Evolutionary conservation across 92 coral and sea anemone species (phyloP), one percentile per base, ranked within the genome.

Genomic region (Phenganax marumi): DNA sequence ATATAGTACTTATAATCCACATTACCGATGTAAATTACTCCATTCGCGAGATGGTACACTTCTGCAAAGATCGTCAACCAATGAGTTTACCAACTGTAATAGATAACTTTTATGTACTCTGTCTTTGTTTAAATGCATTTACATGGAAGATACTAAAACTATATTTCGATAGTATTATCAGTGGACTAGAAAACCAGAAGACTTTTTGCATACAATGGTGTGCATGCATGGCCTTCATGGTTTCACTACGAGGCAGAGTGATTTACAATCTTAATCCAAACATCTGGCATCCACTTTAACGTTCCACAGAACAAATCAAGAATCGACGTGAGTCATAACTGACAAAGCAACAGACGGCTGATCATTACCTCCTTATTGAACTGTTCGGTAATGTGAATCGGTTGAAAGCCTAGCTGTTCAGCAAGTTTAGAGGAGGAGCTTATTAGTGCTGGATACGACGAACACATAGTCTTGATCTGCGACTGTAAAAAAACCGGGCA

Each of bases 21-120:
- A 46, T 19, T 75, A 90, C 92, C 89, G 81, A 26, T 80, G 79
- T n/a, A 77, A 65, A 24, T 68, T 26, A 79, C 77, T 86, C 93
- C 91, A 88, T 19, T 12, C 52, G 57, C 74, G 85, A 63, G 84
- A 86, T 52, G 74, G 68, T 33, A 75, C 50, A 24, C 49, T 33
- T 12, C 69, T 62, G 25, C 77, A 70, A 66, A 91, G 79, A 65
- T 94, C 98, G 61, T 55, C 85, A 21, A 93, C 93, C 24, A 94
- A 11, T 5, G 98, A 94, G 18, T 74, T 81, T 10, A 88, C 90
- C 25, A 94, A 66, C 98, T 94, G 72, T 24, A 74, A 52, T 33
- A 79, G 54, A 79, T 48, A 14, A 11, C 4, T 52, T 2, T 0
- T 12, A 49, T 24, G 8, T 33, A 33, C 43, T 33, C 2, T 33